Percentiles rank a stretch among this genome's conserved stretches.
These are phyloP conservation scores for Aphelenchoides besseyi DNA, from an alignment of 1,140 invertebrate species.

Conservation along the genomic window DNA sequence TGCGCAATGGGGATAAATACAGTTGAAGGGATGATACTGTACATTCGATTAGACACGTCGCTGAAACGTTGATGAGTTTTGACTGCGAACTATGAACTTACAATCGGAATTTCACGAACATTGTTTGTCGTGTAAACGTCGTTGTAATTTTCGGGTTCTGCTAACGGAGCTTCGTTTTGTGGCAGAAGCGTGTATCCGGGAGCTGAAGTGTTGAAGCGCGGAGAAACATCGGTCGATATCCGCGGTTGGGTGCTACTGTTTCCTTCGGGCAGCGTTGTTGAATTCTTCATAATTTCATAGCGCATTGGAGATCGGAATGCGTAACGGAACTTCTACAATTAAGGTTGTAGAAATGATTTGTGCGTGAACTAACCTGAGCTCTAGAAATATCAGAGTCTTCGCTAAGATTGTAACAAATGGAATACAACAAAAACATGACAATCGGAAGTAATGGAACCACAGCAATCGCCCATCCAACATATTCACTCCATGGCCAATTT, in stretches of 20 bases:
- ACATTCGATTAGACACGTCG: background rate
- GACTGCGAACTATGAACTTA: slow-evolving; percentile 1
- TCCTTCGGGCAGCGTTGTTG: background rate
- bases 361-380: slow-evolving; percentile 12
- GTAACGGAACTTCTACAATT: slow-evolving; percentile 48
- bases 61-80: slow-evolving; percentile 11
- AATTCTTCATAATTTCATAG: slow-evolving; percentile 44
- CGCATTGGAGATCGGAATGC: slow-evolving; percentile 52
- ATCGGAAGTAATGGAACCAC: slow-evolving; percentile 57
- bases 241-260: background rate
- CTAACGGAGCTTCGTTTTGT: slow-evolving; percentile 34
- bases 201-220: slow-evolving; percentile 24
- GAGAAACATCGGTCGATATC: slow-evolving; percentile 5
- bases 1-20: slow-evolving; percentile 2
- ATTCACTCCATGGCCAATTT: slow-evolving; percentile 53
- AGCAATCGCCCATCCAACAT: slow-evolving; percentile 52
- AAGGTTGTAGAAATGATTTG: too few relatives aligned
- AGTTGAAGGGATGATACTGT: background rate
- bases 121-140: slow-evolving; percentile 13
- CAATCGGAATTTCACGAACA: slow-evolving; percentile 18
- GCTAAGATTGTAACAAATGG: slow-evolving; percentile 46
- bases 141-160: slow-evolving; percentile 1
- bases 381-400: slow-evolving; percentile 24
- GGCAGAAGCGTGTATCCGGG: slow-evolving; percentile 45
- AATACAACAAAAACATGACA: slow-evolving; percentile 49